Evolutionary conservation across 2,888 invertebrate genomes (phyloP).

Genomic region (Phaedon cochleariae): DNA sequence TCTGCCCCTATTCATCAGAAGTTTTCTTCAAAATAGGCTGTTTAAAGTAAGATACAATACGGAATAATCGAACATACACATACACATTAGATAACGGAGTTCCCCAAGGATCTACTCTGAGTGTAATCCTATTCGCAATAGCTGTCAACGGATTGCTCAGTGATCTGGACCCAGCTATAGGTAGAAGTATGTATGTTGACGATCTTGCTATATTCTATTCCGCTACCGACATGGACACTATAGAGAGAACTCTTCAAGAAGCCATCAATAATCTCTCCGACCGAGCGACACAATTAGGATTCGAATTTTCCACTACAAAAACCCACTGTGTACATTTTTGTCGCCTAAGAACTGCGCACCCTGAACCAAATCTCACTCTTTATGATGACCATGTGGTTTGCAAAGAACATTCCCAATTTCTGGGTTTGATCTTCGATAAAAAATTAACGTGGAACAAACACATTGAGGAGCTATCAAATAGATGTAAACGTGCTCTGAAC

Average conservation of each 20-base stretch:
- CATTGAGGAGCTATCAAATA: background rate
- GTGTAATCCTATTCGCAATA: conserved; percentile 29
- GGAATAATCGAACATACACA: background rate
- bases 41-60: conserved; percentile 14
- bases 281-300: conserved; percentile 3
- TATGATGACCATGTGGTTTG: background rate
- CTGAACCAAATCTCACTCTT: conserved; percentile 3
- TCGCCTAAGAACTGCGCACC: conserved; percentile 3
- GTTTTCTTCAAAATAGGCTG: conserved; percentile 9
- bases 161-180: conserved; percentile 4
- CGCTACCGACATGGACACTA: background rate
- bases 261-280: conserved; percentile 2
- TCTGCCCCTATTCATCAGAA: conserved; percentile 17
- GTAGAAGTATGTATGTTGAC: conserved; percentile 19
- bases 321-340: conserved; percentile 11
- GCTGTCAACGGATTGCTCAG: conserved; percentile 23
- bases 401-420: background rate
- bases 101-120: conserved; percentile 35
- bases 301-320: conserved; percentile 2
- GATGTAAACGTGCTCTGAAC: background rate
- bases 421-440: conserved; percentile 10
- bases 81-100: conserved; percentile 30
- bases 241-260: background rate
- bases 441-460: conserved; percentile 8
- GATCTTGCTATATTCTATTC: conserved; percentile 15